Evolutionary conservation across 1,140 invertebrate species (phyloP).

Genomic region (Aleiodes sp.): DNA sequence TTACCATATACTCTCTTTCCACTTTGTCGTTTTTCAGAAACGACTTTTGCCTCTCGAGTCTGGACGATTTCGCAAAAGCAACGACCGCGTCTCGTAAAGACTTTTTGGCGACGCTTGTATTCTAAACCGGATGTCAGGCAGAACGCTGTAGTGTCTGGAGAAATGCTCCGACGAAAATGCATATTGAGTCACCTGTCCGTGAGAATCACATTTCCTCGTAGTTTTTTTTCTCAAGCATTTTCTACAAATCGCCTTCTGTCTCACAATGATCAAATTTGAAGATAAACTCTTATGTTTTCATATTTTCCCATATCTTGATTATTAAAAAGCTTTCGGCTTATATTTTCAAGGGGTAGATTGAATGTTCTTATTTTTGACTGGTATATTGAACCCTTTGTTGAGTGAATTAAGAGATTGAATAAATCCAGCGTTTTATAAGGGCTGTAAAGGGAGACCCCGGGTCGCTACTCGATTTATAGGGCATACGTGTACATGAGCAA

Average conservation of each 20-base stretch:
- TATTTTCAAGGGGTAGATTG: too few relatives aligned
- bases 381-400: not conserved
- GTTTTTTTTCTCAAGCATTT: not conserved
- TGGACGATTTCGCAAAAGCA: constrained; percentile 24
- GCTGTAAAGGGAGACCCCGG: not conserved
- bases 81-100: constrained; percentile 35
- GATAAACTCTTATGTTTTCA: too few relatives aligned
- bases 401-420: constrained; percentile 10
- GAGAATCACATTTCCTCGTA: not conserved
- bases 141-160: not conserved
- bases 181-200: constrained; percentile 17
- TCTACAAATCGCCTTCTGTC: not conserved
- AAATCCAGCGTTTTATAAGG: not conserved
- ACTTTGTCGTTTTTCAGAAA: not conserved
- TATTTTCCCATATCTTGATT: too few relatives aligned
- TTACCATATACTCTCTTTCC: constrained; percentile 6
- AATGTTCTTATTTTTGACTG: not conserved
- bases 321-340: constrained; percentile 32
- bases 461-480: not conserved
- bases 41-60: constrained; percentile 2
- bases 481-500: not conserved
- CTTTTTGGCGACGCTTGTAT: constrained; percentile 29
- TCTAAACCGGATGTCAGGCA: constrained; percentile 16
- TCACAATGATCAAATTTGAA: not conserved
- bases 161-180: constrained; percentile 13